Evolutionary conservation across 92 coral and sea anemone species (phyloP), one percentile per base, ranked within the genome.

Genomic region (Porites rus): DNA sequence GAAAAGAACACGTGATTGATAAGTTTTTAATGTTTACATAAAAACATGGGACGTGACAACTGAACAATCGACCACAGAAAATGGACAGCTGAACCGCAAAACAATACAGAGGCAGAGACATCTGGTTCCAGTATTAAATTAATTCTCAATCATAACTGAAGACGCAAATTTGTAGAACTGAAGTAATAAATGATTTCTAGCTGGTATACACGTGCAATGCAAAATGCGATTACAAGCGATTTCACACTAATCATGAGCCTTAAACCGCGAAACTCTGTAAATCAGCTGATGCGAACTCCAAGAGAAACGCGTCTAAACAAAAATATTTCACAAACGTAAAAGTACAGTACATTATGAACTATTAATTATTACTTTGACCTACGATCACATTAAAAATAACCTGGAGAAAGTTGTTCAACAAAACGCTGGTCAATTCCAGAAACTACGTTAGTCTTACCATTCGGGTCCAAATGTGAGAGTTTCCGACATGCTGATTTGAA

Each of bases 381-480:
- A 69, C 5, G 86, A 68, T 10, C 19, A 63, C 21, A 7, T 54
- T 82, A 43, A 13, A 28, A 59, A 72, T 60, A 62, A 82, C 3
- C 12, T 13, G 22, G 13, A 20, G 50, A 60, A 73, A 19, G 14
- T 43, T 51, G 53, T 25, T 51, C 69, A 65, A 71, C 61, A 72
- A 18, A 60, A 28, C 60, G 72, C 66, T 13, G 17, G 18, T 18
- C 53, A 19, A 4, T 20, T 53, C 62, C 64, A 51, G 24, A 21
- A 69, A 86, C 99, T 38, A 38, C 46, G 46, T 38, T 4, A 38
- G 46, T 38, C 46, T 92, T 74, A 97, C 99, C 99, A 97, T 72
- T 97, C 98, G n/a, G 99, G 99, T 83, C 99, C 99, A 92, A 97
- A 97, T 19, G 98, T 95, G 74, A 97, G 89, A 43, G 99, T 93